Conservation (phyloP, 2,113 vertebrate genomes). For the Festucalex cinctus region DNA sequence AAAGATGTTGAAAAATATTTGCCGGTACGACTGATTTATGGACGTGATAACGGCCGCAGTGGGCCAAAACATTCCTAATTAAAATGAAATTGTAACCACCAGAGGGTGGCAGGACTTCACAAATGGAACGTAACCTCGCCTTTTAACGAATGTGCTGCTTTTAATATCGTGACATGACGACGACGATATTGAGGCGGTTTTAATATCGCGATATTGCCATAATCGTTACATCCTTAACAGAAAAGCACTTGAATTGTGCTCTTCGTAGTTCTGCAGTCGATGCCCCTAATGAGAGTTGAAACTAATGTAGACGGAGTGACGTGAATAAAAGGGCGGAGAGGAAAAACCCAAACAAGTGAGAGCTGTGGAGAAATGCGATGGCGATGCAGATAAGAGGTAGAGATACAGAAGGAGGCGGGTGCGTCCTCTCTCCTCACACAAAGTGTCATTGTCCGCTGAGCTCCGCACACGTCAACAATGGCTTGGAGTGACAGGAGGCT, state of each 20-base stretch:
- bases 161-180: no score
- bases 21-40: no score
- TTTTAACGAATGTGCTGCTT: no score
- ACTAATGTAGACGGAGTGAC: neutral
- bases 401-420: slow-evolving; percentile 33
- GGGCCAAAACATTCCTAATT: no score
- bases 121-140: no score
- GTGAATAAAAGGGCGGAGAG: neutral
- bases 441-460: slow-evolving; percentile 58
- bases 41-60: no score
- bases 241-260: no score
- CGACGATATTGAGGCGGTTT: no score
- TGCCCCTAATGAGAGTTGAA: neutral
- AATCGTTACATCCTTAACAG: no score
- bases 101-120: no score
- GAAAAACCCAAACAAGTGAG: neutral
- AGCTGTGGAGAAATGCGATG: slow-evolving; percentile 23
- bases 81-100: no score
- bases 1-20: no score
- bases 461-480: slow-evolving; percentile 65
- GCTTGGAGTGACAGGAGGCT: slow-evolving; percentile 65
- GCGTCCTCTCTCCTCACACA: slow-evolving; percentile 52
- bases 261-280: neutral
- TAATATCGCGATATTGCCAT: neutral
- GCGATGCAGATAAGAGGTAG: slow-evolving; percentile 23